Base-by-base conservation (phyloP, 2,888 invertebrate species). In the Drosophila demipolita region DNA sequence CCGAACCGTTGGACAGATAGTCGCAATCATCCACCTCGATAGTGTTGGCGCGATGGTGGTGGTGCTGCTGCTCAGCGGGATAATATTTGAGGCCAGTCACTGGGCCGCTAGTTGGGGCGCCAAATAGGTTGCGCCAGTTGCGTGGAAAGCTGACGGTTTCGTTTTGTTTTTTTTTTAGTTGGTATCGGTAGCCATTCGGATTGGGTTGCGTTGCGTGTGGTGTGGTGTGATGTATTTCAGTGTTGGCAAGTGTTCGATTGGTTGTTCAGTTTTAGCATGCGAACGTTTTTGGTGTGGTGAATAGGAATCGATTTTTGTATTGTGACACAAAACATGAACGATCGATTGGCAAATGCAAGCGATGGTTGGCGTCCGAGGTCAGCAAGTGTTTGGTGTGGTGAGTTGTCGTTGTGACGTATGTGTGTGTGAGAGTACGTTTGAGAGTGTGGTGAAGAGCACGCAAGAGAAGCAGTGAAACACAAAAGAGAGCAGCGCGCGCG, bases 21-120 rank as follows among this genome's bases (percentile, higher is more conserved):
- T 92, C 93, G 76, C 91, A 93, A 82, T 92, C 92, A 71, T 92
- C 92, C 70, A 92, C 92, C 83, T 93, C 92, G 59, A 92, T 92
- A 52, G 92, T 92, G 73, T 92, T 92, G 73, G 93, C 93, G 65
- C 93, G 92, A 71, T 90, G 91, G 52, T 85, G 49, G 29, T 49
- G 26, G 23, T 38, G 55, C 55, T 55, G 55, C 55, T 38, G 91
- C 75, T 92, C 93, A 68, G 90, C 53, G 36, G 79, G 80, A 35
- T 80, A 75, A 40, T 79, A 65, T 36, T 80, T 78, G 33, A 80
- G 74, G 40, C 82, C 90, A 57, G 80, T 84, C 42, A 80, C 82
- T 42, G 87, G 82, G 58, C 83, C 87, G 54, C 85, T 78, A 52
- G 74, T 79, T 62, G 71, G 80, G 35, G 76, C 78, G 61, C 91